Evolutionary conservation across 2,797 vertebrate species (phyloP), one percentile per base, ranked within the genome.

Genomic region (Pseudomugil gertrudae): DNA sequence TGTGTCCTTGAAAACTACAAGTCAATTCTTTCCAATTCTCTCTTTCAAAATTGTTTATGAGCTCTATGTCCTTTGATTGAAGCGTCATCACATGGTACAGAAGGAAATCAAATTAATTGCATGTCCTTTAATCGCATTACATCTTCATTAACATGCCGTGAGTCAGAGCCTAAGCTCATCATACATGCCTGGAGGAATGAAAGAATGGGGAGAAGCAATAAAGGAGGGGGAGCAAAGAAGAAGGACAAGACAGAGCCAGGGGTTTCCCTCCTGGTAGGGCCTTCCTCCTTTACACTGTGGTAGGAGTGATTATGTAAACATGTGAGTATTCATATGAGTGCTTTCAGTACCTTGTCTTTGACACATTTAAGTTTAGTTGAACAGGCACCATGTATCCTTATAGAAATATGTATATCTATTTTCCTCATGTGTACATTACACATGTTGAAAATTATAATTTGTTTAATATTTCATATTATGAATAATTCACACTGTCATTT

Each of bases 71-170:
- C 90, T 92, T 94, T 90, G 88, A 84, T 69, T 56, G 79, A 87
- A 89, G 91, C 88, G 43, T 91, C 91, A 82, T 93, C 92, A 92
- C 76, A 71, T 65, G 88, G 85, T 83, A 82, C 81, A 86, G 60
- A 60, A 85, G 87, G 78, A 92, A 93, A 94, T 93, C 80, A 80
- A 93, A 93, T 94, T 93, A 94, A 94, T 93, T 94, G 91, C 90
- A 91, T 87, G 86, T 93, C 91, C 73, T 79, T 86, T 94, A 93
- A 94, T 93, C 90, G 84, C 87, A 93, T 93, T 93, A 93, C 90
- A 92, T 93, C 92, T 92, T 92, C 87, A 93, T 94, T 93, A 93
- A 92, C 90, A 91, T 90, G 84, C 78, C 66, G 71, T 93, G 92
- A 93, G 89, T 93, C 92, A 93, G 87, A 81, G 89, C 81, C 91